Conservation (phyloP, 2,113 vertebrate species). For the Motacilla tschutschensis region DNA sequence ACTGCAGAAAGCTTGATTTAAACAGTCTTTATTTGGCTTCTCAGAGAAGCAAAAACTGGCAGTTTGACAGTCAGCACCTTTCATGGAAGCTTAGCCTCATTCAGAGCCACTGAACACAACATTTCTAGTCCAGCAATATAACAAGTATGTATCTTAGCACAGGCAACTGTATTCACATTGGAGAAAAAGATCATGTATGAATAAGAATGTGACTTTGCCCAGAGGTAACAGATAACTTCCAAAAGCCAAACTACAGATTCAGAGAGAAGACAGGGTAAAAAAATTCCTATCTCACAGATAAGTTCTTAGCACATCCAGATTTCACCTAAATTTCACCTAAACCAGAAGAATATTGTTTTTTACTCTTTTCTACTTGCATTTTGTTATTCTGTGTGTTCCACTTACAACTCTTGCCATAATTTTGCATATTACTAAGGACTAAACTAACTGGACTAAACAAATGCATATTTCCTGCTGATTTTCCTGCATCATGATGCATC, state of each 20-base stretch:
- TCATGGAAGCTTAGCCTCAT: not conserved
- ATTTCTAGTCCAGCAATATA: slow-evolving; percentile 31
- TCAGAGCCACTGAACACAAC: slow-evolving; percentile 18
- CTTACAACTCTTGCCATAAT: not conserved
- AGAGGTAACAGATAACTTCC: not conserved
- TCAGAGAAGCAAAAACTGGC: slow-evolving; percentile 50
- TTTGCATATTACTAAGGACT: not conserved
- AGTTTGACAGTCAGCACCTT: slow-evolving; percentile 32
- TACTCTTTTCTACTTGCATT: not conserved
- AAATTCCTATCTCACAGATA: not conserved
- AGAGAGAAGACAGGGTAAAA: not conserved
- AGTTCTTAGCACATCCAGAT: not conserved
- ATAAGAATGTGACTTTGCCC: not conserved
- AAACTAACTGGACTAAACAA: not conserved
- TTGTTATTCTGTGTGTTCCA: not conserved
- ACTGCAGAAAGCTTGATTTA: slow-evolving; percentile 52
- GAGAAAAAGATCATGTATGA: not conserved
- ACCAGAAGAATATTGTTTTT: not conserved
- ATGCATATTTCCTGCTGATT: not conserved
- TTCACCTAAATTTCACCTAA: not conserved
- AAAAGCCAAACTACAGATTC: not conserved
- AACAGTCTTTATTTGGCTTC: slow-evolving; percentile 38
- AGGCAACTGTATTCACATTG: not conserved
- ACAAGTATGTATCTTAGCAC: not conserved
- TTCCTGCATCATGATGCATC: not conserved